Evolutionary conservation across 2,113 vertebrate genomes (phyloP), one percentile per base, ranked within the genome.

Genomic region (Tachycineta bicolor): DNA sequence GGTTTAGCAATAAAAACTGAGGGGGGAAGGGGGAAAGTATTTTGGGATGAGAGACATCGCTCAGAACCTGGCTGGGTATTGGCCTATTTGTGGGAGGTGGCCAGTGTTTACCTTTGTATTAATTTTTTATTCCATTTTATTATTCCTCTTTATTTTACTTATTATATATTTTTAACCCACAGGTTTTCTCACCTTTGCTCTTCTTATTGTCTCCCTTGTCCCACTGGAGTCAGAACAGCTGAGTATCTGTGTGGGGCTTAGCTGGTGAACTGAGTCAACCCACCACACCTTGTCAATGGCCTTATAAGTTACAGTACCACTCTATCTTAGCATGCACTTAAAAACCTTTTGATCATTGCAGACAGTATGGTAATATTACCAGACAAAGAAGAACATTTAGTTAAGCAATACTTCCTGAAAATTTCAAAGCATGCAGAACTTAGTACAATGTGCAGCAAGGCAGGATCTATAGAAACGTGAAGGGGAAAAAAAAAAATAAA

Each of bases 11-110:
- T 41, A 41, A 85, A 77, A 92, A 19, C 8, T 23, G 21, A 15
- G 15, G 1, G 2, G 1, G 37, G 37, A 37, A 37, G 9, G 37
- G 4, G 2, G 41, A 14, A 46, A 3, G 18, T 58, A 28, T 70
- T 79, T 70, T 65, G 37, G 31, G 14, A 58, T 58, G n/a, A 18
- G 13, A 56, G 9, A 31, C 17, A 22, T 31, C 60, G 46, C 18
- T 67, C 2, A 2, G 23, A 78, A 2, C 10, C 11, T 81, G 34
- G 3, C 50, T 82, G 23, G 26, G 9, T 14, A 53, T 19, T 4
- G 1, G 12, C n/a, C 16, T 70, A 1, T 53, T 67, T 83, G 28
- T 2, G 1, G 29, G 20, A 60, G 4, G 28, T 25, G 19, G 24
- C 31, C 46, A 60, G 6, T 22, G 24, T 55, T 76, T 49, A 56